Conservation (phyloP, 2,797 vertebrate species). For the Notoglanidium macrostoma region DNA sequence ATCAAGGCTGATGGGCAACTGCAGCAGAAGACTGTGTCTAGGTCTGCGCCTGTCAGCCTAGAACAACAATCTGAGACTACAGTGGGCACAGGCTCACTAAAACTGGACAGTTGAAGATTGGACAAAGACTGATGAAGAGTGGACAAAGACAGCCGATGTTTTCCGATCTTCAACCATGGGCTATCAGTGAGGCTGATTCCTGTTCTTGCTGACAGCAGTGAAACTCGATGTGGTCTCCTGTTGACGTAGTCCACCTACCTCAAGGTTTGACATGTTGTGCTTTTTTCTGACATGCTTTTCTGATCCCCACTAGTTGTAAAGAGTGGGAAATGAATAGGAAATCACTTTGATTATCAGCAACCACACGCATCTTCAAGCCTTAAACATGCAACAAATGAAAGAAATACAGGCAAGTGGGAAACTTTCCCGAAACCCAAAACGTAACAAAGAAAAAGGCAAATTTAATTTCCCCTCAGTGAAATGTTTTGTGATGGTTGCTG, state of each 20-base stretch:
- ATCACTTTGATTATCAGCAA: background rate
- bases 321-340: background rate
- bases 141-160: too few relatives aligned
- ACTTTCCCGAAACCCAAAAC: conserved; percentile 50
- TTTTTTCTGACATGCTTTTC: background rate
- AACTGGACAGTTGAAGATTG: background rate
- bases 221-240: background rate
- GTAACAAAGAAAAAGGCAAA: conserved; percentile 19
- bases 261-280: background rate
- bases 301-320: background rate
- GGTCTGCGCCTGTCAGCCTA: too few relatives aligned
- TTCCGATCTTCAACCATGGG: too few relatives aligned
- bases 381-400: background rate
- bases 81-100: too few relatives aligned
- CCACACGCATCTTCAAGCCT: background rate
- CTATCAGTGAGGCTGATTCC: too few relatives aligned
- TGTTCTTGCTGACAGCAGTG: background rate
- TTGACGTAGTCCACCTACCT: background rate
- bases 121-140: too few relatives aligned
- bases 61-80: too few relatives aligned
- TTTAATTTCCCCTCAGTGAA: conserved; percentile 69
- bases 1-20: too few relatives aligned
- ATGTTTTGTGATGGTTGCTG: conserved; percentile 56
- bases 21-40: too few relatives aligned
- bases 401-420: background rate